A percentile compares a stretch with the other conserved stretches of the same genome.
Conservation (phyloP, 2,113 vertebrate genomes). For the Nanger granti region DNA sequence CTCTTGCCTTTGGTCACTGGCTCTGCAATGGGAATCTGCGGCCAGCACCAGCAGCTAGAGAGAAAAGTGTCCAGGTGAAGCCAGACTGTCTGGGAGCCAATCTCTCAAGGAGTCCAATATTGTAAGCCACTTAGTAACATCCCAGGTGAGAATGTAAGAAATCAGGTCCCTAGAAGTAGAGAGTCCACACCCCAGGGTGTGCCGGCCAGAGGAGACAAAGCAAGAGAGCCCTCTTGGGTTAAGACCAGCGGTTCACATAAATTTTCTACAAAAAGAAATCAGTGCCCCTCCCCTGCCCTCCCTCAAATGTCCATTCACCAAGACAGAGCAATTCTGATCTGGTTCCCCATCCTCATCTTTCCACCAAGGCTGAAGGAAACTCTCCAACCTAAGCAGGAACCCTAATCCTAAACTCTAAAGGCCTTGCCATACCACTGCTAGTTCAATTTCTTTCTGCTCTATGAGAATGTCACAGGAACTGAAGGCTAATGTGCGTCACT, state of each 20-base stretch:
- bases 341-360: not conserved
- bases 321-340: not conserved
- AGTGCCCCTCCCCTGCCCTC: not conserved
- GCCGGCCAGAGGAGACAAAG: not conserved
- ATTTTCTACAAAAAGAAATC: slow-evolving; percentile 4
- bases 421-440: not conserved
- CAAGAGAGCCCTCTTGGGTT: not conserved
- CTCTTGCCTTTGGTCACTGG: not conserved
- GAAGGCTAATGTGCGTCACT: not conserved
- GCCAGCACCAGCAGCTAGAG: not conserved
- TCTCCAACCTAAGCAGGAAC: not conserved
- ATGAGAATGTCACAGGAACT: slow-evolving; percentile 19
- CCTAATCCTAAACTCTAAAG: not conserved
- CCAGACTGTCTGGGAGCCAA: not conserved
- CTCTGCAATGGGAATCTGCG: not conserved
- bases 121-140: not conserved
- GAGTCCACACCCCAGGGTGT: not conserved
- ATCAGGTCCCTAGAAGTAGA: not conserved
- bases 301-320: not conserved
- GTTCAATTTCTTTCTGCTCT: slow-evolving; percentile 12
- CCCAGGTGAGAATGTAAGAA: not conserved
- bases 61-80: not conserved
- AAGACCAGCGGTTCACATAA: not conserved
- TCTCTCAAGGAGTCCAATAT: not conserved
- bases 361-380: not conserved